Conservation (phyloP, 2,797 vertebrate species). For the Adrianichthys oophorus region DNA sequence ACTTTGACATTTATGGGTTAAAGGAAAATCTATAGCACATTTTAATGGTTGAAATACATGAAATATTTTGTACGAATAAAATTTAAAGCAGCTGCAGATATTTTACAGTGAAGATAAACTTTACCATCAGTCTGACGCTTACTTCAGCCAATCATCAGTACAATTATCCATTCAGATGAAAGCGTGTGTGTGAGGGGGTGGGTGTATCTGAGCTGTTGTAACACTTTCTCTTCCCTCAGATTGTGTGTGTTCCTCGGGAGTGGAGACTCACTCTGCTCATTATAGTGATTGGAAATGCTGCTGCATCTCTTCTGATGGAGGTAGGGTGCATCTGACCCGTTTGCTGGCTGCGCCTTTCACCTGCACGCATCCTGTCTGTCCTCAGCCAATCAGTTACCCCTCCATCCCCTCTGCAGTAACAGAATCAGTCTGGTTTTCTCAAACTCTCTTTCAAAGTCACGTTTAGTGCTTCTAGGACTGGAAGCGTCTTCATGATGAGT, state of each 20-base stretch:
- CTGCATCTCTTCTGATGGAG: slow-evolving; percentile 85
- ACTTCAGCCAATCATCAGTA: no score
- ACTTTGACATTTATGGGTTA: no score
- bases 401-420: slow-evolving; percentile 9
- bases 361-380: slow-evolving; percentile 21
- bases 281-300: slow-evolving; percentile 82
- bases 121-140: no score
- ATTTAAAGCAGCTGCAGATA: no score
- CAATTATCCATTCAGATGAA: no score
- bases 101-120: no score
- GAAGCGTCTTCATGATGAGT: slow-evolving; percentile 53
- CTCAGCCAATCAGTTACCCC: not conserved
- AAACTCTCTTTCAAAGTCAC: slow-evolving; percentile 5
- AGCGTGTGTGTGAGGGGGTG: no score
- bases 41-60: no score
- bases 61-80: no score
- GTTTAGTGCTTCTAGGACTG: slow-evolving; percentile 41
- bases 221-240: slow-evolving; percentile 68
- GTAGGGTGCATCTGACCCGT: slow-evolving; percentile 70
- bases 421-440: slow-evolving; percentile 13
- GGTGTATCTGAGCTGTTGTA: not conserved
- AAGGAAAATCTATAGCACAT: no score
- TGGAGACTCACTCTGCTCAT: slow-evolving; percentile 88
- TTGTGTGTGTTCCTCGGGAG: slow-evolving; percentile 88
- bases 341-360: slow-evolving; percentile 19